phyloP scores from a whole-genome alignment of 92 coral and sea anemone genomes.

The Porites cylindrica region DNA sequence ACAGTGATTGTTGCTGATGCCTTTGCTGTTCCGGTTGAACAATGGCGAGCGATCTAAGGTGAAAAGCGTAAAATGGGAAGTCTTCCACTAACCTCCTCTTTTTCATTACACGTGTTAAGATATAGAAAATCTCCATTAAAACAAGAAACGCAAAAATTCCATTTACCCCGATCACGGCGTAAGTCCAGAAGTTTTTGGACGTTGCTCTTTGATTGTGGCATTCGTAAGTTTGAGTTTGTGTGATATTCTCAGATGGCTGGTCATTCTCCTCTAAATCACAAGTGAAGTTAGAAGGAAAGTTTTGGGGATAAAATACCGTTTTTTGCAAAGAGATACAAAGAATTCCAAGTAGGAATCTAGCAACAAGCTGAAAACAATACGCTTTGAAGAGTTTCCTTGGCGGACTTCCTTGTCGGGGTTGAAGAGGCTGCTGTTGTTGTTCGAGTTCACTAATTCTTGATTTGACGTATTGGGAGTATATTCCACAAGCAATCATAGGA shows the following conservation, averaged over 20 bases:
- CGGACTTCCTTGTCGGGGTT: too few relatives aligned
- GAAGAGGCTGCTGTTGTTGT: too few relatives aligned
- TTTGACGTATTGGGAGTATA: slow-evolving; percentile 24
- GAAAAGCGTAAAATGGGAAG: background rate
- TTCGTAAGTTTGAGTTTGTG: too few relatives aligned
- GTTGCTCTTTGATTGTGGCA: slow-evolving; percentile 1
- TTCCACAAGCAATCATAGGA: background rate
- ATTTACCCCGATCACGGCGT: background rate
- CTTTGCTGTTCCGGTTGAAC: too few relatives aligned
- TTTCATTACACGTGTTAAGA: background rate
- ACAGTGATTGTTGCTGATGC: background rate
- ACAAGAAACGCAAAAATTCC: slow-evolving; percentile 6
- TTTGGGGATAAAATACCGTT: background rate
- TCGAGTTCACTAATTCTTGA: slow-evolving; percentile 10
- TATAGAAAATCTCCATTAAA: background rate
- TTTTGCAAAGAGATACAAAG: slow-evolving; percentile 4
- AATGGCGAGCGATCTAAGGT: background rate
- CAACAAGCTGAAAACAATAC: slow-evolving; percentile 9
- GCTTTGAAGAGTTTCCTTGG: too few relatives aligned
- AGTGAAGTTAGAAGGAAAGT: slow-evolving; percentile 1
- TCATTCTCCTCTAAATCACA: background rate
- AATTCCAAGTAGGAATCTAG: background rate
- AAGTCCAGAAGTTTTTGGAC: background rate
- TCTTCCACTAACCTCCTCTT: background rate
- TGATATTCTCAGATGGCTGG: too few relatives aligned